Conservation (phyloP, 30 jellyfish, hydroid and myxozoan genomes). For the Pelagia noctiluca region DNA sequence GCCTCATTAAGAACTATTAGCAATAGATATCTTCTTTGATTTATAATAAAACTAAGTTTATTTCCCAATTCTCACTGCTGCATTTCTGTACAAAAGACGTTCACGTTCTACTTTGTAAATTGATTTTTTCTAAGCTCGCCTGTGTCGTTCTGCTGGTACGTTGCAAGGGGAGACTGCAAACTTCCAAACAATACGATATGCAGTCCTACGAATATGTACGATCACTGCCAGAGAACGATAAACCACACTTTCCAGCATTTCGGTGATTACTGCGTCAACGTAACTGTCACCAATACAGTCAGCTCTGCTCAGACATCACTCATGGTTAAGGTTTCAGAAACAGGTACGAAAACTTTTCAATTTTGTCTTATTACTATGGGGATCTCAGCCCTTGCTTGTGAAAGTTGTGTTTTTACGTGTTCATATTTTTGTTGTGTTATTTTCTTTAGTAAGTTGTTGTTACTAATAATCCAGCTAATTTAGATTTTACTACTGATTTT, state of each 20-base stretch:
- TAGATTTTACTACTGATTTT: neutral
- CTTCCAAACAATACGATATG: constrained; percentile 75
- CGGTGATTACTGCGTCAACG: constrained; percentile 76
- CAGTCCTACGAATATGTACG: constrained; percentile 77
- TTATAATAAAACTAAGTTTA: no score
- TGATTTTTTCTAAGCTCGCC: constrained; percentile 58
- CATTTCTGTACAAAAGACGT: neutral
- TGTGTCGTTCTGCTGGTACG: constrained; percentile 82
- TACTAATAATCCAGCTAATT: neutral
- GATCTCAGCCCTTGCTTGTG: neutral
- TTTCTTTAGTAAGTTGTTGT: neutral
- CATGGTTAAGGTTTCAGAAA: constrained; percentile 44
- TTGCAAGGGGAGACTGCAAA: constrained; percentile 66
- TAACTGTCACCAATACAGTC: constrained; percentile 67
- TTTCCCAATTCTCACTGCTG: no score
- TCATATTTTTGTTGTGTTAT: neutral
- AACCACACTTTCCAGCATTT: constrained; percentile 57
- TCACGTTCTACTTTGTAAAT: neutral
- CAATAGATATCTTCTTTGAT: no score
- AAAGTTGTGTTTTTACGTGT: neutral
- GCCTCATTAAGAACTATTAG: no score
- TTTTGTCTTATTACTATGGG: no score
- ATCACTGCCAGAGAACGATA: constrained; percentile 54
- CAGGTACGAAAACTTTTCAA: constrained; percentile 31
- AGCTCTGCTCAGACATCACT: constrained; percentile 70